These are phyloP conservation scores for Piezodorus guildinii DNA, from an alignment of 1,140 invertebrate species.

Conservation along the genomic window DNA sequence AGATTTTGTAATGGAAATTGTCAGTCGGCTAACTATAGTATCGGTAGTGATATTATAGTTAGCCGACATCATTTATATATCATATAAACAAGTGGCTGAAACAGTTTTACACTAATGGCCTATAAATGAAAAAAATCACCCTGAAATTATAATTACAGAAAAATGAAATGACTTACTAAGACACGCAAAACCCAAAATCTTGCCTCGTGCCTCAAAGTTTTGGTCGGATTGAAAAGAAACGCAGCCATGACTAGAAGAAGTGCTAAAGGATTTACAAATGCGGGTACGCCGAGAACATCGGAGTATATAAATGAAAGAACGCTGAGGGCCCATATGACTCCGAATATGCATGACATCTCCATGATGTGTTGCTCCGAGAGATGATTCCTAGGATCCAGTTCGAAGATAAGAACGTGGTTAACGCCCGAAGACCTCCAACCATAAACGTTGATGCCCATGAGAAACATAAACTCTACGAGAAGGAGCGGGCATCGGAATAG, in stretches of 20 bases:
- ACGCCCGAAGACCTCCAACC: constrained; percentile 97
- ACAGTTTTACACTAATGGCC: too few species aligned
- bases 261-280: constrained; percentile 79
- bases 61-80: too few species aligned
- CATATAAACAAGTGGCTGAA: too few species aligned
- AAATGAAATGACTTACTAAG: constrained; percentile 47
- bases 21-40: too few species aligned
- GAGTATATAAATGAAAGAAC: constrained; percentile 74
- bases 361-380: constrained; percentile 91
- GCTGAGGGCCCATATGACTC: constrained; percentile 88
- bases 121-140: too few species aligned
- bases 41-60: too few species aligned
- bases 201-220: constrained; percentile 85
- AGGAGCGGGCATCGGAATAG: constrained; percentile 88
- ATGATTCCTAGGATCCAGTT: constrained; percentile 94
- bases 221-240: constrained; percentile 86
- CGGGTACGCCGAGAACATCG: constrained; percentile 73
- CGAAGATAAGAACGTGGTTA: constrained; percentile 98
- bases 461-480: constrained; percentile 84
- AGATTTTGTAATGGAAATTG: too few species aligned
- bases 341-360: constrained; percentile 88
- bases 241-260: constrained; percentile 75
- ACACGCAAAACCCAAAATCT: constrained; percentile 71
- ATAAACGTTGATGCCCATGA: constrained; percentile 95
- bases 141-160: too few species aligned